Conservation (phyloP, 1,140 invertebrate species). For the Hestina assimilis region DNA sequence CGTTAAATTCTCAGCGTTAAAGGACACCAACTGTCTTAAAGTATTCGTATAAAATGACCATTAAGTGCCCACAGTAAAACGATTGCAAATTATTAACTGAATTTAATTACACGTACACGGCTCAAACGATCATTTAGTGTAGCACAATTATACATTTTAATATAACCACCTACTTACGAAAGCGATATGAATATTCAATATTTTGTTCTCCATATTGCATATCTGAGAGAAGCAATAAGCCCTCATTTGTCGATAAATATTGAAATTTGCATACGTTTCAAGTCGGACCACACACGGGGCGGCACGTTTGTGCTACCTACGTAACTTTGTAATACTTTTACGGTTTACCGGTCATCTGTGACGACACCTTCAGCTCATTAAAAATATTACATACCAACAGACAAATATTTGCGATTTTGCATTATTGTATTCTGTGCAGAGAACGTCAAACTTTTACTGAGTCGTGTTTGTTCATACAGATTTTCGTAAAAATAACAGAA, state of each 20-base stretch:
- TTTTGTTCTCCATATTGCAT: slow-evolving; percentile 49
- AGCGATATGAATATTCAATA: slow-evolving; percentile 40
- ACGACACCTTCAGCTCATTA: slow-evolving; percentile 17
- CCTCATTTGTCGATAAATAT: slow-evolving; percentile 66
- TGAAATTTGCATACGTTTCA: slow-evolving; percentile 54
- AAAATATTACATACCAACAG: not conserved
- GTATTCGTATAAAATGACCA: slow-evolving; percentile 1
- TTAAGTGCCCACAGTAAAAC: slow-evolving; percentile 1
- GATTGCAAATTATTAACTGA: slow-evolving; percentile 1
- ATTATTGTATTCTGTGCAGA: too few species aligned
- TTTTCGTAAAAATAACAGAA: too few species aligned
- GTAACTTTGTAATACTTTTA: slow-evolving; percentile 46
- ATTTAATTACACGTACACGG: not conserved
- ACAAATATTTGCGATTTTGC: not conserved
- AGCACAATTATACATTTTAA: slow-evolving; percentile 10
- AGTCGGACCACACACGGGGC: slow-evolving; percentile 58
- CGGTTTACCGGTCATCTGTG: slow-evolving; percentile 47
- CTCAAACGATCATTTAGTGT: not conserved
- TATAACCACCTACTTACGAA: slow-evolving; percentile 17
- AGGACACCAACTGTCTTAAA: not conserved
- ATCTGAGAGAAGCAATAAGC: slow-evolving; percentile 45
- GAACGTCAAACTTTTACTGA: too few species aligned
- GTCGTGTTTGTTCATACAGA: too few species aligned
- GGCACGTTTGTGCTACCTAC: slow-evolving; percentile 38
- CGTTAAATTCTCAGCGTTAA: too few species aligned